Evolutionary conservation across 2,888 invertebrate species (phyloP), one percentile per base, ranked within the genome.

Genomic region (Beris morrisii): DNA sequence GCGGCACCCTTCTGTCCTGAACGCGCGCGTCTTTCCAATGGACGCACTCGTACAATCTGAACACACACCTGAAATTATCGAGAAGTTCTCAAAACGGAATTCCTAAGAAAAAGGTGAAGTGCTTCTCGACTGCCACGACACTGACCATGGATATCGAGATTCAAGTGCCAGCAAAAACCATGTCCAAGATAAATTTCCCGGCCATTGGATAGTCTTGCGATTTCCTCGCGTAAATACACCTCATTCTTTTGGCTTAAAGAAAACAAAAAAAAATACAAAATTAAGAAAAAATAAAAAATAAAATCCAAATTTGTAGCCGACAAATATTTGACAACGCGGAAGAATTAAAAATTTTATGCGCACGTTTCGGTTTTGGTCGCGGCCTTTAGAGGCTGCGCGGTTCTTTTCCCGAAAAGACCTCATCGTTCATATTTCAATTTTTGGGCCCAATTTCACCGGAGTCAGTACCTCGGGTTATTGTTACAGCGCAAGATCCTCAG

Each of bases 401-500:
- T 30, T 31, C 45, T 9, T 56, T 54, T 54, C 54, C 9, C 7
- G 31, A 54, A 31, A 28, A 45, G 22, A 28, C 58, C 44, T 58
- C 58, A n/a, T 45, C 58, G 28, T 58, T 58, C 58, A 58, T 58
- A 58, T 45, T 58, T 58, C 58, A 58, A 58, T 58, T 46, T 58
- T 11, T 44, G 13, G 54, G 44, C n/a, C 38, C 56, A 9, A 28
- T 30, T 54, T 30, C 12, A 4, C 4, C 58, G 45, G 12, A n/a
- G 43, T 22, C 38, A 9, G 28, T 28, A 11, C 58, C 30, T 45
- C 43, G 38, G 56, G 44, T 46, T 58, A 12, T 58, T 28, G 45
- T 58, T 46, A 22, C n/a, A 12, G 5, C 12, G 56, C 5, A 45
- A 58, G 30, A 22, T 22, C 45, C 46, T 44, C 58, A 43, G 45